Conservation (phyloP, 1,140 invertebrate genomes). For the Rhyacophila brunnea region DNA sequence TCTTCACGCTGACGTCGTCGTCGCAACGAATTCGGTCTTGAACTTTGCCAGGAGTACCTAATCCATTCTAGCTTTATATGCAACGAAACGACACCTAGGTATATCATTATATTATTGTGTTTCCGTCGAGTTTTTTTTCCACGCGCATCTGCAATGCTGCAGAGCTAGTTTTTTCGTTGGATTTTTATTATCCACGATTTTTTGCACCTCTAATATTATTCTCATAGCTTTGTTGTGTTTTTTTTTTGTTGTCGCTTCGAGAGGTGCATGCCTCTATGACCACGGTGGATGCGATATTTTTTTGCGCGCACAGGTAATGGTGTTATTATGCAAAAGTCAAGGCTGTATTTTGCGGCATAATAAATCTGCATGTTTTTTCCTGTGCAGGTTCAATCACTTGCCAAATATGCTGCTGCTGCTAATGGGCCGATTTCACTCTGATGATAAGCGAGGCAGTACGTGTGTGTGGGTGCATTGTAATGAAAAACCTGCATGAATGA, state of each 20-base stretch:
- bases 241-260: conserved; percentile 21
- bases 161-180: conserved; percentile 17
- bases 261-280: too few species aligned
- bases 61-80: conserved; percentile 14
- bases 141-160: conserved; percentile 24
- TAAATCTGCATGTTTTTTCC: conserved; percentile 28
- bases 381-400: conserved; percentile 31
- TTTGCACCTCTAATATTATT: not conserved
- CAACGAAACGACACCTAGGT: conserved; percentile 11
- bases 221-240: not conserved
- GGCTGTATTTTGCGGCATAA: conserved; percentile 13
- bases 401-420: conserved; percentile 26
- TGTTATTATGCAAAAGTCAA: conserved; percentile 33
- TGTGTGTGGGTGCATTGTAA: conserved; percentile 27
- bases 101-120: conserved; percentile 4
- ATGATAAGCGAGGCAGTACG: not conserved
- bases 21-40: conserved; percentile 19
- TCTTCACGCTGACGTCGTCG: conserved; percentile 28
- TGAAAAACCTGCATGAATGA: conserved; percentile 18
- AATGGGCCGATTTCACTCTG: conserved; percentile 21
- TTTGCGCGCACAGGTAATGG: conserved; percentile 15
- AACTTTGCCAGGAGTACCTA: conserved; percentile 28
- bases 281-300: conserved; percentile 27
- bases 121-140: conserved; percentile 15
- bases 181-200: conserved; percentile 8